A percentile compares a stretch with the other conserved stretches of the same genome.
phyloP scores from a whole-genome alignment of 1,140 invertebrate genomes.

The Temnothorax nylanderi region DNA sequence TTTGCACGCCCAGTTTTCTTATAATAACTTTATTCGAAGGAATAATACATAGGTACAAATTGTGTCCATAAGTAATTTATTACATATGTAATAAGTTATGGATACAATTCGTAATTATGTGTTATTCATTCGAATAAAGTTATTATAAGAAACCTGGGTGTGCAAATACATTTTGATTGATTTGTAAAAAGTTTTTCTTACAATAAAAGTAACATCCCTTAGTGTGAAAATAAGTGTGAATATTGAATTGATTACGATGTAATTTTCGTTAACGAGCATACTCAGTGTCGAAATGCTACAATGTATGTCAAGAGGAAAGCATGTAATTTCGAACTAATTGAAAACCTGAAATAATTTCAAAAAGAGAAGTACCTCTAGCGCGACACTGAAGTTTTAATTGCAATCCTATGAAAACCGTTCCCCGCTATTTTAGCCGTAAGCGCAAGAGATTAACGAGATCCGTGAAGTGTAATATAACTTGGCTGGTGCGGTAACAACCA shows the following conservation, averaged over 20 bases:
- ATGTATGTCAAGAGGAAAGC: neutral
- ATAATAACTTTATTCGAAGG: no score
- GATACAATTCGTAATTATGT: no score
- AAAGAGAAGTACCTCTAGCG: neutral
- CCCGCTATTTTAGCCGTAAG: conserved; percentile 12
- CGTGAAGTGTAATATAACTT: conserved; percentile 52
- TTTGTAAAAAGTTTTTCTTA: neutral
- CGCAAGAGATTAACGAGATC: conserved; percentile 48
- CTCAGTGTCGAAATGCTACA: neutral
- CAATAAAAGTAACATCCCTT: neutral
- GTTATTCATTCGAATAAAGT: no score
- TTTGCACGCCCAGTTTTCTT: no score
- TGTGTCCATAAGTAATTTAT: no score
- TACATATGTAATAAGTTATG: no score
- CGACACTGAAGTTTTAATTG: conserved; percentile 45
- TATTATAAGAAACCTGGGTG: no score
- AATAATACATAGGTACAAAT: no score
- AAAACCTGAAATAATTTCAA: conserved; percentile 15
- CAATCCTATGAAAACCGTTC: conserved; percentile 32
- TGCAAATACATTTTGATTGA: no score
- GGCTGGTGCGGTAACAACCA: conserved; percentile 1
- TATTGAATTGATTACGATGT: neutral
- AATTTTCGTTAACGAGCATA: neutral
- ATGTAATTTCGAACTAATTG: conserved; percentile 8
- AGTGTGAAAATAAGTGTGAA: neutral